phyloP scores from a whole-genome alignment of 2,797 vertebrate genomes.

The Lagocephalus sceleratus region DNA sequence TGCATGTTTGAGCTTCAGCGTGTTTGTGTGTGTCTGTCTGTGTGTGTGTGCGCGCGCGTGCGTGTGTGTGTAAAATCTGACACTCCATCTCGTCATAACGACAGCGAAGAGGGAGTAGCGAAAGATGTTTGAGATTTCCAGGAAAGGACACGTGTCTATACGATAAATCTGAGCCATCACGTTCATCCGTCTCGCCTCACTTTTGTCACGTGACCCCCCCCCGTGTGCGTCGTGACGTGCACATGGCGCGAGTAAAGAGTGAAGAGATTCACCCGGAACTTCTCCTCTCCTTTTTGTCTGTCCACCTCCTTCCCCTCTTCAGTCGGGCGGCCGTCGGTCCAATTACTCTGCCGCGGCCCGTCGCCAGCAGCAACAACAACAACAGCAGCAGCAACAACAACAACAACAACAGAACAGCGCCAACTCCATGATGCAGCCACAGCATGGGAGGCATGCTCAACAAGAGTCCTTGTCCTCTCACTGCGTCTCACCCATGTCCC shows the following conservation, averaged over 20 bases:
- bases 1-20: background rate
- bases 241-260: background rate
- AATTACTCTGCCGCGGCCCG: constrained; percentile 48
- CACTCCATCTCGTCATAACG: constrained; percentile 52
- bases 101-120: constrained; percentile 6
- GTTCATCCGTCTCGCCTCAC: constrained; percentile 41
- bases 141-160: background rate
- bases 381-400: background rate
- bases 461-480: constrained; percentile 66
- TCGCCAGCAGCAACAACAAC: constrained; percentile 47
- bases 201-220: constrained; percentile 2
- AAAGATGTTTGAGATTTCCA: background rate
- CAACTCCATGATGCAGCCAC: constrained; percentile 67
- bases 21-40: background rate
- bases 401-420: constrained; percentile 55
- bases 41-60: background rate
- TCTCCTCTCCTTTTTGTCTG: constrained; percentile 2
- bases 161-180: constrained; percentile 26
- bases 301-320: constrained; percentile 13
- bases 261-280: background rate
- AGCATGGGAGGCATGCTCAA: constrained; percentile 59
- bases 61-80: constrained; percentile 36
- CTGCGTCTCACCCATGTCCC: constrained; percentile 73
- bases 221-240: constrained; percentile 6
- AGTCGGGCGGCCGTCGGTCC: constrained; percentile 61